Conservation (phyloP, 1,140 invertebrate species). For the Rhopalosiphum padi region DNA sequence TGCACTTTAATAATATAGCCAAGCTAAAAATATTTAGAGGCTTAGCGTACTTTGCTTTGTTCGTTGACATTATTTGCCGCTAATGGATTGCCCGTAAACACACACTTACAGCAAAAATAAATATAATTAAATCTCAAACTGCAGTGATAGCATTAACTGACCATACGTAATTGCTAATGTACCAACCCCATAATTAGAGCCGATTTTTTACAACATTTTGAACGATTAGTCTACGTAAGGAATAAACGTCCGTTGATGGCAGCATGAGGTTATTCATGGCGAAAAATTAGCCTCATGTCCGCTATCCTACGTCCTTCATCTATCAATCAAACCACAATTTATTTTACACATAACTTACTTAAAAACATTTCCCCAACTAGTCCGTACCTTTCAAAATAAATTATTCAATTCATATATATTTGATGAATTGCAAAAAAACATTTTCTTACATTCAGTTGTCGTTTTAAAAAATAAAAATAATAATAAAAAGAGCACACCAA, state of each 20-base stretch:
- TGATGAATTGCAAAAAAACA: background rate
- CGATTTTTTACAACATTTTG: background rate
- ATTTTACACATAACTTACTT: background rate
- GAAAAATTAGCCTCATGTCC: background rate
- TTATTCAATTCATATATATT: background rate
- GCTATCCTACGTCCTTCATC: background rate
- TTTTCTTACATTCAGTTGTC: background rate
- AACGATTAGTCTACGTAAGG: background rate
- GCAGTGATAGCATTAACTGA: background rate
- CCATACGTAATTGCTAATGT: background rate
- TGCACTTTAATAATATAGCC: background rate
- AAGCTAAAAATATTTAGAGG: background rate
- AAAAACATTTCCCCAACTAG: background rate
- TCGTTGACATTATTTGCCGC: background rate
- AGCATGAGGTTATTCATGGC: background rate
- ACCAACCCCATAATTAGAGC: background rate
- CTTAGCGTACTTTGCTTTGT: background rate
- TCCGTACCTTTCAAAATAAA: background rate
- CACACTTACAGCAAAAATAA: background rate
- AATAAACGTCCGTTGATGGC: background rate
- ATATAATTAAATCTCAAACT: background rate
- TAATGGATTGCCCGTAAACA: background rate
- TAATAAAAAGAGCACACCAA: background rate
- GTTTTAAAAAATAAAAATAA: background rate
- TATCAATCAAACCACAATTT: background rate